Base-by-base conservation (phyloP, 2,888 invertebrate species). In the Poecilobothrus nobilitatus region DNA sequence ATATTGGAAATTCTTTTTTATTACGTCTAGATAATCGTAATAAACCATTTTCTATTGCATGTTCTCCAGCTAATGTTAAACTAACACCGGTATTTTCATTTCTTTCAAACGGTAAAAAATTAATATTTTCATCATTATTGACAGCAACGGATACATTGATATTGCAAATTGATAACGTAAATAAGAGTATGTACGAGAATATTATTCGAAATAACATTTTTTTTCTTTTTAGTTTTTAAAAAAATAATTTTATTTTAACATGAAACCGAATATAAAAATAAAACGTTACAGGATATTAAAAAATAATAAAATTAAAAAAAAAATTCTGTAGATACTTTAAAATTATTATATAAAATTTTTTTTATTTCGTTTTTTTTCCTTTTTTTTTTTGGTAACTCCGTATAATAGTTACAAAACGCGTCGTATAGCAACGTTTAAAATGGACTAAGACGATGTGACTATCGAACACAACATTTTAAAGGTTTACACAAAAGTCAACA, bases 51-150 rank as follows among this genome's bases (percentile, higher is more conserved):
- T 53, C 53, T 53, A 53, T 2, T 12, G 53, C 53, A 53, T 53
- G 53, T 53, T 53, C 53, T 2, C 53, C 53, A 53, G 53, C 53
- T 53, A 53, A 53, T 53, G 53, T 53, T 53, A 53, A 53, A n/a
- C 53, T 53, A 53, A 12, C 53, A 18, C 53, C 53, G 7, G 53
- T 53, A n/a, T 53, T 53, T 15, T 53, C 53, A 53, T 53, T 53
- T 18, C 53, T 53, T 53, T 53, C 53, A 15, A 53, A 53, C 18
- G 53, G 18, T 53, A 53, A 18, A 53, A 53, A 53, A 53, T 53
- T 15, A n/a, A 53, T 53, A 53, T 53, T 53, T 53, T 53, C 53
- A n/a, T 53, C 15, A 53, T 2, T 6, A 18, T 53, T 53, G 15
- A 53, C 53, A 53, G 37, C 37, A 37, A 4, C 5, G 5, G 3